Evolutionary conservation across 2,113 vertebrate genomes (phyloP).

Genomic region (Sinosuthora webbiana): DNA sequence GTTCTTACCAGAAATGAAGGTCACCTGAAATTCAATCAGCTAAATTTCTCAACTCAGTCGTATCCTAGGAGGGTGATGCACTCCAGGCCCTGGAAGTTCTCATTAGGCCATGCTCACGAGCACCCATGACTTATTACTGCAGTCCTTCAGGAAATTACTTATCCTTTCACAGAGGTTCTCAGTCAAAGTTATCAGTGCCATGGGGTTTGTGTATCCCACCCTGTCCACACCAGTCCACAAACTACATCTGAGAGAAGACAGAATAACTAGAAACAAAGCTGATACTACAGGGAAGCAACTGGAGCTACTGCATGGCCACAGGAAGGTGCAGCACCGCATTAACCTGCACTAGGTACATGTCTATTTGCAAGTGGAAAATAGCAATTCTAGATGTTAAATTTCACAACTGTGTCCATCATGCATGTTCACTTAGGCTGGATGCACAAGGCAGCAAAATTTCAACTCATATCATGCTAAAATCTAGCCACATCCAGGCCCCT

Average conservation of each 20-base stretch:
- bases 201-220: background rate
- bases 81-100: background rate
- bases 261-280: background rate
- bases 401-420: fast-evolving
- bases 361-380: background rate
- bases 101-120: fast-evolving
- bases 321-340: background rate
- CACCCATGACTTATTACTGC: fast-evolving
- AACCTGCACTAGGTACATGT: background rate
- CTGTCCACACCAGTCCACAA: background rate
- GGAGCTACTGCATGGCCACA: background rate
- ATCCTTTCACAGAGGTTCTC: background rate
- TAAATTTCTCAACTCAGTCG: background rate
- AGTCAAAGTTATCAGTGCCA: background rate
- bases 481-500: background rate
- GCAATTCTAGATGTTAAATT: background rate
- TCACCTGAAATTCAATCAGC: background rate
- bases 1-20: background rate
- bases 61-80: background rate
- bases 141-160: background rate
- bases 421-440: background rate
- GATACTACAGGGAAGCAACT: background rate
- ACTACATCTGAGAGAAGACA: background rate
- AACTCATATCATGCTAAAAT: background rate
- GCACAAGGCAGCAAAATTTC: background rate